Percentiles rank a stretch among this genome's conserved stretches.
These are phyloP conservation scores for Lasioglossum zephyrum DNA, from an alignment of 2,888 invertebrate species.

Conservation along the genomic window DNA sequence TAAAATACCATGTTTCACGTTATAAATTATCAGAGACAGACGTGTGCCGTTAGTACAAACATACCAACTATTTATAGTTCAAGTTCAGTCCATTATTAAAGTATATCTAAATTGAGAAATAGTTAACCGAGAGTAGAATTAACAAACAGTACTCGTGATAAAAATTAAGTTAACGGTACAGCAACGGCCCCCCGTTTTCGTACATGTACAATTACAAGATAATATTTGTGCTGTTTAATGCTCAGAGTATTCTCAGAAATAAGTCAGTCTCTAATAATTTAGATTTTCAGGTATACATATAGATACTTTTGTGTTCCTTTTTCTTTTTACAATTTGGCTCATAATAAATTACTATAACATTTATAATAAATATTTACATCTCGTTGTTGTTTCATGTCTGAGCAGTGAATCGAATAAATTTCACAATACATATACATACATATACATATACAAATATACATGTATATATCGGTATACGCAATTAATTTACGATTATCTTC, in stretches of 20 bases:
- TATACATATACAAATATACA: background rate
- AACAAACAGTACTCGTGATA: slow-evolving; percentile 9
- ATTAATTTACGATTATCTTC: slow-evolving; percentile 70
- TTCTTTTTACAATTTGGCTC: slow-evolving; percentile 26
- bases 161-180: slow-evolving; percentile 3
- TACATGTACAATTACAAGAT: slow-evolving; percentile 47
- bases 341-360: slow-evolving; percentile 55
- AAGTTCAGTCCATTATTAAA: slow-evolving; percentile 65
- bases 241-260: slow-evolving; percentile 51
- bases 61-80: slow-evolving; percentile 46
- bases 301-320: slow-evolving; percentile 20
- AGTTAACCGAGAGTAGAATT: slow-evolving; percentile 44
- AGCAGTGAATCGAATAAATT: slow-evolving; percentile 48
- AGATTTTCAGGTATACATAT: slow-evolving; percentile 36
- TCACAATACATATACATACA: slow-evolving; percentile 20
- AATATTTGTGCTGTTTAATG: slow-evolving; percentile 55
- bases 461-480: background rate
- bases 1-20: slow-evolving; percentile 35
- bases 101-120: slow-evolving; percentile 52
- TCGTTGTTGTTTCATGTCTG: slow-evolving; percentile 57
- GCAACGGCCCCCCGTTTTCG: slow-evolving; percentile 41
- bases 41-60: slow-evolving; percentile 17
- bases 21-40: slow-evolving; percentile 35
- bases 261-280: slow-evolving; percentile 61
- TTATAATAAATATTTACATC: slow-evolving; percentile 64